A percentile compares a stretch with the other conserved stretches of the same genome.
phyloP scores from a whole-genome alignment of 2,888 invertebrate genomes.

The Apocheima hispidaria region DNA sequence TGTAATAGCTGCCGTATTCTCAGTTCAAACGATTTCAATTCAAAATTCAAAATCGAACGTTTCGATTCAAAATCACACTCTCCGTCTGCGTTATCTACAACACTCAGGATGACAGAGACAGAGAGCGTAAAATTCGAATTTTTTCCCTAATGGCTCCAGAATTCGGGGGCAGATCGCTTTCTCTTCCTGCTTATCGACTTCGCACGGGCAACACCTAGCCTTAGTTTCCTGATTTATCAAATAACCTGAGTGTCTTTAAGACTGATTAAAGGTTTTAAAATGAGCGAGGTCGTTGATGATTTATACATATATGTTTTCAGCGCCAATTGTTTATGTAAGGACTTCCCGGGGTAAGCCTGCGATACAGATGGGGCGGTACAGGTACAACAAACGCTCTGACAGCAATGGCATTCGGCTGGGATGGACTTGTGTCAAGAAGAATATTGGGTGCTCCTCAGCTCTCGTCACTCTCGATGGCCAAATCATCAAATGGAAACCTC shows the following conservation, averaged over 20 bases:
- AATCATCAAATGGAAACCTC: not conserved
- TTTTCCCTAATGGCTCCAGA: no score
- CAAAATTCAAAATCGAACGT: no score
- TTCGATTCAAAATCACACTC: no score
- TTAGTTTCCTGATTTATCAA: not conserved
- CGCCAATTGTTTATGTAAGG: not conserved
- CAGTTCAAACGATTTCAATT: no score
- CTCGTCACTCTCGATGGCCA: not conserved
- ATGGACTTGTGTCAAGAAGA: constrained; percentile 1
- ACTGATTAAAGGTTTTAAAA: not conserved
- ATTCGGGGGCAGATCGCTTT: no score
- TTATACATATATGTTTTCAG: not conserved
- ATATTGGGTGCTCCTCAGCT: not conserved
- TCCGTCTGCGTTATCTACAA: no score
- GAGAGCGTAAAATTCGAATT: no score
- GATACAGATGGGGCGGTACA: constrained; percentile 1
- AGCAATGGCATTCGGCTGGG: not conserved
- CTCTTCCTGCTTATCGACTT: no score
- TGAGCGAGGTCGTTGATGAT: not conserved
- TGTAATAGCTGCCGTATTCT: no score
- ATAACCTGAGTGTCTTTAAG: not conserved
- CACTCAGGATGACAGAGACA: no score
- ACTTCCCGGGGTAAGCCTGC: not conserved
- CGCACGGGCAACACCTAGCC: not conserved
- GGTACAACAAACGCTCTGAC: constrained; percentile 2